Evolutionary conservation across 2,888 invertebrate species (phyloP), one percentile per base, ranked within the genome.

Genomic region (Eurois occulta): DNA sequence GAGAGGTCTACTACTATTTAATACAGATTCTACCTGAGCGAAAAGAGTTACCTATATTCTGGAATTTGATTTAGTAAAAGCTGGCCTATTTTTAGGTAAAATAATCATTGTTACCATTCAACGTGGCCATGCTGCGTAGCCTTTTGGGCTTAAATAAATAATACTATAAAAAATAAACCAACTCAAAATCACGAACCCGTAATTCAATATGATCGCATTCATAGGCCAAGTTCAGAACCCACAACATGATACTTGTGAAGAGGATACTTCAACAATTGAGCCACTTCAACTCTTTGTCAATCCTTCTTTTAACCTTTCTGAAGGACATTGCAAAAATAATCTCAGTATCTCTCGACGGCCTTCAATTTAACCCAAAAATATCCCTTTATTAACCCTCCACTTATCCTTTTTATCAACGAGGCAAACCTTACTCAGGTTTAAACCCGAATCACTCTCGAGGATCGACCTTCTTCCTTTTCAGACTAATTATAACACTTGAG

Each of bases 401-500:
- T 71, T 52, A 80, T 68, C 80, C 83, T 32, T 82, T 75, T 48
- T 28, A 66, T 24, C 66, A 18, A 41, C 52, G 66, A 83, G 43
- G 66, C 43, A 62, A 76, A 58, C 76, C 46, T 55, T 80, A 32
- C 52, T 62, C 52, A 55, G 70, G 41, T 77, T 65, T 43, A 38
- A 83, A 71, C 46, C 70, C 77, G 38, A 70, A 77, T 66, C 77
- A 52, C 60, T 38, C 66, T 67, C 66, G 46, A 52, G 52, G 32
- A 60, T 67, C 70, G 55, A 80, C 83, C 46, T 48, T 48, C 35
- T 24, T 64, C 41, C 55, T 41, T 65, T 78, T 81, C 35, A 13
- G 38, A 46, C 16, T 80, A 72, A 78, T 80, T 78, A 80, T 72
- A 38, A 38, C 38, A 78, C 74, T 81, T 80, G 5, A 52, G 35